Base-by-base conservation (phyloP, 2,888 invertebrate genomes). In the Cyaniris semiargus region DNA sequence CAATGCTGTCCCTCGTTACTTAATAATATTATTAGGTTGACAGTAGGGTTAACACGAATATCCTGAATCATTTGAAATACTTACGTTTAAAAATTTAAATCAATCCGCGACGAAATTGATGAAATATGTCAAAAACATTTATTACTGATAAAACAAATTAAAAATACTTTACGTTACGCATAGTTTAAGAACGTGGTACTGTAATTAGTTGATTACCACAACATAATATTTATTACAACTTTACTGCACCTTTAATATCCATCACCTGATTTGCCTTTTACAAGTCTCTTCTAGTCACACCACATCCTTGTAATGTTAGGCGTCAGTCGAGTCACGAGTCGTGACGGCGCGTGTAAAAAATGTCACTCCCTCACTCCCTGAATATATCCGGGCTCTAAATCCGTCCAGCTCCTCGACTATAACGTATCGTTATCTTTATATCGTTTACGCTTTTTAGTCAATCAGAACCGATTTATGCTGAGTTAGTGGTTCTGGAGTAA, bases 311-410 rank as follows among this genome's bases (percentile, higher is more conserved):
- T 53, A 34, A 70, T 76, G 31, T 53, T 76, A 76, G 58, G 58
- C 72, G 60, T 77, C 72, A 74, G 71, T 77, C 72, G 38, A 38
- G 56, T 72, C 76, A 38, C 76, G 76, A 72, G 53, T 76, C 66
- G 76, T 71, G 76, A 76, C 76, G 76, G 70, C 76, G 70, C 83
- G 81, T 83, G 84, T 88, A 89, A 90, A 90, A 91, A 90, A 85
- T 82, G 81, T 82, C 81, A 80, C 83, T 84, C 87, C 87, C 89
- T 87, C 85, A 80, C 83, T 84, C 87, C 87, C 89, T 87, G 85
- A 80, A 85, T 85, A 90, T 90, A 90, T 93, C 91, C 91, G 88
- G 86, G 84, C 85, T 91, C 92, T 90, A 92, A 91, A 92, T 91
- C 86, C 81, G 90, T 89, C 80, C 44, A 15, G 78, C 82, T 81